phyloP scores from a whole-genome alignment of 2,888 invertebrate genomes.

The Caenorhabditis sp. region DNA sequence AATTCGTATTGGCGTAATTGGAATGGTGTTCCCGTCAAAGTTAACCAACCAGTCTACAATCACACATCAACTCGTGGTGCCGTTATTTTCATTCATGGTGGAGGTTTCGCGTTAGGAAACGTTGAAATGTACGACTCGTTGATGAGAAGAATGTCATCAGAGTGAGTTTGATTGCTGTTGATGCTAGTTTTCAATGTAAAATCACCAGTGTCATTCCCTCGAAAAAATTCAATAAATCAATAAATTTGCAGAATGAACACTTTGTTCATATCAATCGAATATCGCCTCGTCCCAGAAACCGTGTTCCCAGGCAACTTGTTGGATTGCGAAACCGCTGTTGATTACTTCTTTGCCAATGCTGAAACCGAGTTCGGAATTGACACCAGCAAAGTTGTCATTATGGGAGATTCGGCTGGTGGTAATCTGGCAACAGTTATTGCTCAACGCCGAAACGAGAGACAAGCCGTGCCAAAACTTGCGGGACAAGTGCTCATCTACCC shows the following conservation, averaged over 20 bases:
- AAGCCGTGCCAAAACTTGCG: constrained; percentile 43
- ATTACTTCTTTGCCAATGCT: constrained; percentile 62
- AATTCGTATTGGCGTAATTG: constrained; percentile 17
- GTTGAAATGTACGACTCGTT: constrained; percentile 59
- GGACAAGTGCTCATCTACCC: constrained; percentile 71
- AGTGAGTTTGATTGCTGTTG: constrained; percentile 19
- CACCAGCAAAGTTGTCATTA: constrained; percentile 54
- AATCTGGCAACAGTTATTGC: constrained; percentile 59
- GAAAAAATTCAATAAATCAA: too few species aligned
- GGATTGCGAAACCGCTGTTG: constrained; percentile 71
- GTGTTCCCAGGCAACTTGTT: constrained; percentile 71
- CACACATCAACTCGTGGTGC: constrained; percentile 52
- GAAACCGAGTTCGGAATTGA: constrained; percentile 51
- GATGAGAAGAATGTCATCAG: constrained; percentile 52
- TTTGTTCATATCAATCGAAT: constrained; percentile 60
- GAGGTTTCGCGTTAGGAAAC: constrained; percentile 63
- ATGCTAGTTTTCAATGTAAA: background rate
- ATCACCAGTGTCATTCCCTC: too few species aligned
- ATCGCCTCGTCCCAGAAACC: constrained; percentile 72
- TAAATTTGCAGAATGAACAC: constrained; percentile 34
- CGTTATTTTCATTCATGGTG: constrained; percentile 65
- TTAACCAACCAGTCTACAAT: constrained; percentile 50
- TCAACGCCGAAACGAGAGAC: constrained; percentile 42
- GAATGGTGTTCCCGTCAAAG: constrained; percentile 42
- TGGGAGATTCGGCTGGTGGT: constrained; percentile 68